Conservation (phyloP, 2,888 invertebrate species). For the Stramonita haemastoma region DNA sequence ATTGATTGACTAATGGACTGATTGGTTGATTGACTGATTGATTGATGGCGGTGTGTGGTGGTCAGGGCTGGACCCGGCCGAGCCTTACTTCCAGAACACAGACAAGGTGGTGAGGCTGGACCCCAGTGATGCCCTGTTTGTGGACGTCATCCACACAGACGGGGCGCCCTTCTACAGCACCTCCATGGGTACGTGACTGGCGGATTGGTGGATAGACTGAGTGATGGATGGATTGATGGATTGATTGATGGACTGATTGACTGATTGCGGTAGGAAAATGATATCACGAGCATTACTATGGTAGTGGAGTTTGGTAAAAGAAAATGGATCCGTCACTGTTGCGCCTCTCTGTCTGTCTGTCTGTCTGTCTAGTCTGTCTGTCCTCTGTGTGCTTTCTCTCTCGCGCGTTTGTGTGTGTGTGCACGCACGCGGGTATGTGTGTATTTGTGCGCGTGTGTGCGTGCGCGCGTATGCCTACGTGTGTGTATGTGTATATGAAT, state of each 20-base stretch:
- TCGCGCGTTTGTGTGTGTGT: slow-evolving; percentile 7
- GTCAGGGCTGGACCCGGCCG: slow-evolving; percentile 87
- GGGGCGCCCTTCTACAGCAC: slow-evolving; percentile 72
- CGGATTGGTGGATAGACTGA: no score
- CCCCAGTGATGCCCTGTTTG: slow-evolving; percentile 89
- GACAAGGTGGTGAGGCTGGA: slow-evolving; percentile 88
- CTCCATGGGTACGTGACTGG: background rate
- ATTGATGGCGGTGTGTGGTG: background rate
- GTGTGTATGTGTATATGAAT: background rate
- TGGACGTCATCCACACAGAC: slow-evolving; percentile 94
- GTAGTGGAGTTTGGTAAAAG: no score
- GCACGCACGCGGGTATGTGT: background rate
- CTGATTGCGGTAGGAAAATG: no score
- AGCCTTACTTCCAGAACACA: slow-evolving; percentile 93
- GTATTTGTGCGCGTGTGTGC: slow-evolving; percentile 24
- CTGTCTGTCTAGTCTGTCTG: no score
- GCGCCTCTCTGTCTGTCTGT: background rate
- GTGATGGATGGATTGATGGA: no score
- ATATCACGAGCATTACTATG: no score
- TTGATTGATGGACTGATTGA: no score
- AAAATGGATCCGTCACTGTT: background rate
- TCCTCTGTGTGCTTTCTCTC: no score
- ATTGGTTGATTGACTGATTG: background rate
- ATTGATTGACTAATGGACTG: background rate
- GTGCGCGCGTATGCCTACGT: background rate